These are phyloP conservation scores for Drosophila insularis DNA, from an alignment of 1,140 invertebrate genomes.

Conservation along the genomic window DNA sequence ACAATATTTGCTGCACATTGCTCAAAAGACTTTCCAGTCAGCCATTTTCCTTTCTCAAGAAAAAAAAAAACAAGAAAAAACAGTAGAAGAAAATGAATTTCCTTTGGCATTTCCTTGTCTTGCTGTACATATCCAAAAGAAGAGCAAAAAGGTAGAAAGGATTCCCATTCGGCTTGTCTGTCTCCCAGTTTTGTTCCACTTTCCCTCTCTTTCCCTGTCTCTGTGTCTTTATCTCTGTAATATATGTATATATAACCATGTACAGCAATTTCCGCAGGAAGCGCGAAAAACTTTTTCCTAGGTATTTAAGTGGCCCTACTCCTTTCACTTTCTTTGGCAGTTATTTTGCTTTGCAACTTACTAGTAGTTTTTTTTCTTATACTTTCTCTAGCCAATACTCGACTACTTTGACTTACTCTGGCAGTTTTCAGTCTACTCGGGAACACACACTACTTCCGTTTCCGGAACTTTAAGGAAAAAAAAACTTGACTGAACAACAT, in stretches of 20 bases:
- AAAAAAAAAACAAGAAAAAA: no score
- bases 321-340: conserved; percentile 26
- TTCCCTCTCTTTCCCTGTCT: conserved; percentile 1
- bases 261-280: conserved; percentile 71
- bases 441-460: not conserved
- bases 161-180: not conserved
- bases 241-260: conserved; percentile 19
- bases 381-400: conserved; percentile 9
- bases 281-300: conserved; percentile 69
- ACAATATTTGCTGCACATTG: conserved; percentile 62
- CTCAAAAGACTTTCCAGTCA: conserved; percentile 52
- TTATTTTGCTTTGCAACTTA: conserved; percentile 39
- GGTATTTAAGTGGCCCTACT: conserved; percentile 71
- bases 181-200: conserved; percentile 28
- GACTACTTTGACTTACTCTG: conserved; percentile 27
- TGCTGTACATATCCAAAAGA: conserved; percentile 57
- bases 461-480: not conserved
- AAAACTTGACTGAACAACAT: not conserved
- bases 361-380: conserved; percentile 27
- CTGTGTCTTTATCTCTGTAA: not conserved
- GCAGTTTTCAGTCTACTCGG: conserved; percentile 36
- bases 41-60: conserved; percentile 54
- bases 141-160: not conserved
- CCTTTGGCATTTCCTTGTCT: conserved; percentile 67
- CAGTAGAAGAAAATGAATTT: conserved; percentile 61